A percentile compares a stretch with the other conserved stretches of the same genome.
Conservation (phyloP, 2,797 vertebrate species). For the Gambusia yucatana region DNA sequence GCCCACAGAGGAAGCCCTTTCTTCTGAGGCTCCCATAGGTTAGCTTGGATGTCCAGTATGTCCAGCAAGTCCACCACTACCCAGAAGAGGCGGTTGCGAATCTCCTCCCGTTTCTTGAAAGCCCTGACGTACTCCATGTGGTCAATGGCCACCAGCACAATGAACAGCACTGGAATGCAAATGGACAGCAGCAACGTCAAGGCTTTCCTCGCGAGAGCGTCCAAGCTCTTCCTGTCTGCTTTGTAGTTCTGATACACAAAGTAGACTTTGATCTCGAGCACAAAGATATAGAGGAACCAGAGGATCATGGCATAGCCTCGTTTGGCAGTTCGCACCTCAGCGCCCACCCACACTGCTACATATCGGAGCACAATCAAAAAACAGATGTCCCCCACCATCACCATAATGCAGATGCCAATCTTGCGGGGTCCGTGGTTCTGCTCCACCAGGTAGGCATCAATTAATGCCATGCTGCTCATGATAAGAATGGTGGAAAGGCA, state of each 20-base stretch:
- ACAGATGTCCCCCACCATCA: conserved; percentile 89
- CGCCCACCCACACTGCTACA: conserved; percentile 89
- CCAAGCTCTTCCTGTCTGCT: conserved; percentile 86
- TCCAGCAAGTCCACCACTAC: conserved; percentile 91
- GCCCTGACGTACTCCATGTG: conserved; percentile 90
- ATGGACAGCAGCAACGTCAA: conserved; percentile 83
- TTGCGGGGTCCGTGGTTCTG: conserved; percentile 87
- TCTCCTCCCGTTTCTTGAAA: conserved; percentile 89
- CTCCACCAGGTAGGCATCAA: conserved; percentile 86
- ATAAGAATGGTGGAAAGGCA: conserved; percentile 86
- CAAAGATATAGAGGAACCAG: conserved; percentile 88
- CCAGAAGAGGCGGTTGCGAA: conserved; percentile 88
- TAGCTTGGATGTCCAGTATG: conserved; percentile 90
- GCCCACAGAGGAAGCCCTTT: conserved; percentile 85
- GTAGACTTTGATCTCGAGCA: conserved; percentile 89
- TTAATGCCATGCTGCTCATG: conserved; percentile 86
- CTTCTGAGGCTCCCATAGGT: conserved; percentile 88
- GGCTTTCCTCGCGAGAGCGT: conserved; percentile 83
- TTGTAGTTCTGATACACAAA: conserved; percentile 92
- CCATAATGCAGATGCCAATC: conserved; percentile 86
- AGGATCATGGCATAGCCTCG: conserved; percentile 90
- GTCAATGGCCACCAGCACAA: conserved; percentile 83
- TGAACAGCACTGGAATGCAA: conserved; percentile 82
- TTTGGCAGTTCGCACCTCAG: conserved; percentile 88
- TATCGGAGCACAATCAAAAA: conserved; percentile 89